Percentiles rank a stretch among this genome's conserved stretches.
phyloP scores from a whole-genome alignment of 2,888 invertebrate genomes.

The Drosophila fungiperda region DNA sequence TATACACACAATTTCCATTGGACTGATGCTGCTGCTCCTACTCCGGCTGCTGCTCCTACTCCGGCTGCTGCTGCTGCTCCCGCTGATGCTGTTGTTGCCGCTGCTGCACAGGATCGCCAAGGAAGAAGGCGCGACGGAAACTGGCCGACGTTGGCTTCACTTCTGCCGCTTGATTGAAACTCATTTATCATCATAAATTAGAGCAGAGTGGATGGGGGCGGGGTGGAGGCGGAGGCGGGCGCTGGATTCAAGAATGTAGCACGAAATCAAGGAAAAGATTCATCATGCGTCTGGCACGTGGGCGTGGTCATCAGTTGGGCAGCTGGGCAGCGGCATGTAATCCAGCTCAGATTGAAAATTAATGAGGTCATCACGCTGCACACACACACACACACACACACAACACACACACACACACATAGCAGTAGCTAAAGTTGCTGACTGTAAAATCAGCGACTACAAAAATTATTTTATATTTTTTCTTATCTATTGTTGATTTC shows the following conservation, averaged over 20 bases:
- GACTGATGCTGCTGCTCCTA: conserved; percentile 36
- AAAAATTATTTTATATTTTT: conserved; percentile 44
- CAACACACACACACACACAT: conserved; percentile 15
- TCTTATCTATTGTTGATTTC: conserved; percentile 46
- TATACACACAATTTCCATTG: conserved; percentile 63
- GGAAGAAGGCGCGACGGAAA: conserved; percentile 48
- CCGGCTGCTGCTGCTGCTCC: neutral
- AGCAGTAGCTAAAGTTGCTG: conserved; percentile 27
- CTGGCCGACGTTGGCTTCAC: conserved; percentile 68
- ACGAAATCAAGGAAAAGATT: conserved; percentile 68
- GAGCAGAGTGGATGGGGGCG: conserved; percentile 32
- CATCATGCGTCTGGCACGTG: conserved; percentile 64
- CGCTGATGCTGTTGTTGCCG: neutral
- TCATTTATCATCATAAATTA: conserved; percentile 81
- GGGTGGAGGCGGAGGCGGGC: neutral
- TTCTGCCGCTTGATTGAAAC: conserved; percentile 81
- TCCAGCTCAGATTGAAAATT: conserved; percentile 83
- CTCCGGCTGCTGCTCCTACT: neutral
- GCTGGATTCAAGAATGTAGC: conserved; percentile 28
- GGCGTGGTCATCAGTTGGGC: conserved; percentile 39
- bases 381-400: conserved; percentile 47
- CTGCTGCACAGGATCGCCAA: conserved; percentile 30
- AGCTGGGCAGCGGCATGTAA: conserved; percentile 67
- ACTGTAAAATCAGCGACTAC: conserved; percentile 55
- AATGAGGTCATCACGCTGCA: conserved; percentile 81